These are phyloP conservation scores for Malachius bipustulatus DNA, from an alignment of 2,888 invertebrate species.

Conservation along the genomic window DNA sequence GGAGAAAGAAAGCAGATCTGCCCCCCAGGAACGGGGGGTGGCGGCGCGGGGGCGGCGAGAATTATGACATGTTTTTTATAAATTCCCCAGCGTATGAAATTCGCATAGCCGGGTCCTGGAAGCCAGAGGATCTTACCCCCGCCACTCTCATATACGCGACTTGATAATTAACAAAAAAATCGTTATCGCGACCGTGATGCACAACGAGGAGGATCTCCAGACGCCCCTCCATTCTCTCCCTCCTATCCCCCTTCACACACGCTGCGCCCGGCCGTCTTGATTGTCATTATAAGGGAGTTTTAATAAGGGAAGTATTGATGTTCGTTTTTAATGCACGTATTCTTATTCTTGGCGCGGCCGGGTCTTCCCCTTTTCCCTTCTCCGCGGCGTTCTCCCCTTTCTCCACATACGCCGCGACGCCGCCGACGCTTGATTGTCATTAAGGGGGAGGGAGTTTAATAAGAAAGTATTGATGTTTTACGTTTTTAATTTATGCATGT, in stretches of 20 bases:
- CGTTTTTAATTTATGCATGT: slow-evolving; percentile 36
- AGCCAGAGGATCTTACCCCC: slow-evolving; percentile 15
- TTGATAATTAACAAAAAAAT: slow-evolving; percentile 41
- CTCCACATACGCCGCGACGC: slow-evolving; percentile 25
- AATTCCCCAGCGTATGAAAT: slow-evolving; percentile 22
- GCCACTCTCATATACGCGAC: slow-evolving; percentile 35
- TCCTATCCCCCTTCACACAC: slow-evolving; percentile 23
- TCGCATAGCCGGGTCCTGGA: slow-evolving; percentile 12
- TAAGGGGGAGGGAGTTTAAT: slow-evolving; percentile 31
- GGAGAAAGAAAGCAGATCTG: slow-evolving; percentile 1
- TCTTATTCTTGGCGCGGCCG: slow-evolving; percentile 33
- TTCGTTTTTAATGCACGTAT: slow-evolving; percentile 38
- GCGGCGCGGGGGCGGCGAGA: slow-evolving; percentile 18
- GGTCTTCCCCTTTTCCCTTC: slow-evolving; percentile 14
- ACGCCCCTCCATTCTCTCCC: slow-evolving; percentile 20
- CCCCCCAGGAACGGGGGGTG: neutral
- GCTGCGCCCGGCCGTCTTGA: slow-evolving; percentile 32
- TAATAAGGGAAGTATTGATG: slow-evolving; percentile 40
- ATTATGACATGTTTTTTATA: slow-evolving; percentile 18
- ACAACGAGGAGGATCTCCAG: slow-evolving; percentile 35
- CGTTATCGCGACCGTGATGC: slow-evolving; percentile 39
- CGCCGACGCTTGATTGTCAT: slow-evolving; percentile 30
- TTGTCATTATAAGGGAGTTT: slow-evolving; percentile 39
- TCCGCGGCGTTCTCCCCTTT: slow-evolving; percentile 25
- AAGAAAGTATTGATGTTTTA: slow-evolving; percentile 35